Conservation (phyloP, 1,140 invertebrate genomes). For the Popillia japonica region DNA sequence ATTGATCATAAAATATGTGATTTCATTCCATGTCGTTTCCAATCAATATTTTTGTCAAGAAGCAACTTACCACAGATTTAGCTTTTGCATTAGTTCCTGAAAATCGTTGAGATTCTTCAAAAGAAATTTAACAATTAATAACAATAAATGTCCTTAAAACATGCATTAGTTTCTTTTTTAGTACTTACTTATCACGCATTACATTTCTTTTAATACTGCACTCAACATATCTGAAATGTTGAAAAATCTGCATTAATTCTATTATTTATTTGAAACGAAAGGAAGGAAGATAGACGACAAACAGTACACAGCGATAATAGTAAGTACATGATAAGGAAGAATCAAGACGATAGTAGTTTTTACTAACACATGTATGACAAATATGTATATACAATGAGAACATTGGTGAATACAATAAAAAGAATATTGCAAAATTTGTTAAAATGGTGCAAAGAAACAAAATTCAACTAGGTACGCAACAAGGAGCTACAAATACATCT, state of each 20-base stretch:
- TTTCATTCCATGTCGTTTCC: too few relatives aligned
- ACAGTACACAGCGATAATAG: slow-evolving; percentile 11
- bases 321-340: slow-evolving; percentile 13
- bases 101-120: too few relatives aligned
- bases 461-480: neutral
- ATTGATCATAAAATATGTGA: too few relatives aligned
- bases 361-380: neutral
- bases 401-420: neutral
- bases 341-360: neutral
- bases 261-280: neutral
- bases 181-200: slow-evolving; percentile 28
- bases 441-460: neutral
- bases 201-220: slow-evolving; percentile 34
- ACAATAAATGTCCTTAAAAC: neutral
- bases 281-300: slow-evolving; percentile 12
- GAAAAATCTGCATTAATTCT: slow-evolving; percentile 33
- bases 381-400: neutral
- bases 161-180: slow-evolving; percentile 17
- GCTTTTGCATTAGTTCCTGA: too few relatives aligned
- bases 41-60: too few relatives aligned
- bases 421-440: neutral
- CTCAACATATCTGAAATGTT: slow-evolving; percentile 34
- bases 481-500: neutral
- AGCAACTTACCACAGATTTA: too few relatives aligned
- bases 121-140: too few relatives aligned